Evolutionary conservation across 2,888 invertebrate species (phyloP), one percentile per base, ranked within the genome.

Genomic region (Beris chalybata): DNA sequence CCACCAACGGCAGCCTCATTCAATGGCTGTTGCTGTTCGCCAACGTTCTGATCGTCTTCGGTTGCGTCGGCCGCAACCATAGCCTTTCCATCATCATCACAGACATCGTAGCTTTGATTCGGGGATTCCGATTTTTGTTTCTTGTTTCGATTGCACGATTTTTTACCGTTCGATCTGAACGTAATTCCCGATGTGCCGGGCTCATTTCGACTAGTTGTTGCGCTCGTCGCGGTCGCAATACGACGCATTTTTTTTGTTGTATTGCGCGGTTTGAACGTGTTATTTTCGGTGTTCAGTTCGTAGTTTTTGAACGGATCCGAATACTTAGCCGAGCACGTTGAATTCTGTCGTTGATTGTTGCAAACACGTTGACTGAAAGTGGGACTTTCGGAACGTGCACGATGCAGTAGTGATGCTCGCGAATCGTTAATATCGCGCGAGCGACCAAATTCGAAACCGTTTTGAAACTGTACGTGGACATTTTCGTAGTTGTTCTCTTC

Each of bases 401-500:
- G 75, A 50, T 61, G 50, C 61, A 77, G 76, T 56, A 77, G 55
- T 29, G 68, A 63, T 53, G 70, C 64, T 66, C 66, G 70, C 13
- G 52, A 48, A 56, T 70, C 69, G 59, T 76, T 74, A 67, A 74
- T 74, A 56, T 80, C 79, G 4, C 80, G 73, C 0, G 79, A 80
- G 13, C 80, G 74, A 12, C 79, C 79, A 68, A 80, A 80, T 66
- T 80, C 79, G 43, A 80, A 80, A 43, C 79, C 79, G 71, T 80
- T 80, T 55, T 79, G 79, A 77, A 80, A 80, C 67, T 80, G 80
- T 1, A 80, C 79, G 66, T 79, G 79, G 1, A 80, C 79, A 71
- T 80, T 80, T 70, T 80, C 79, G 66, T 80, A 80, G 12, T 79
- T 79, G 3, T 77, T 79, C 73, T 79, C 79, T 65, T 80, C 80